These are phyloP conservation scores for Gallinago stenura DNA, from an alignment of 2,797 vertebrate species.

Conservation along the genomic window DNA sequence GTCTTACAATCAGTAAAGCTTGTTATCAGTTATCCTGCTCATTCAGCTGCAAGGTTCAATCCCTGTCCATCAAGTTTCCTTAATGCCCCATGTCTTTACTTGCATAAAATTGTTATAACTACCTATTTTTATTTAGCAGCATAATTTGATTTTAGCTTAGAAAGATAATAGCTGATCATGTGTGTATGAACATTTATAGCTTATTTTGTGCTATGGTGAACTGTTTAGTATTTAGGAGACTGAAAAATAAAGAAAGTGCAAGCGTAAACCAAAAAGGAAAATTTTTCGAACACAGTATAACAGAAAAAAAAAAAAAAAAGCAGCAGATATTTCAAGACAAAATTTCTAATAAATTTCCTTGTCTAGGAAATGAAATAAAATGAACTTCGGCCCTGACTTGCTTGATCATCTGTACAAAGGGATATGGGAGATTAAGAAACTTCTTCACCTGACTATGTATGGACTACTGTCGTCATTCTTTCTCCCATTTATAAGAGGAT, in stretches of 20 bases:
- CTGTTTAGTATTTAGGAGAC: background rate
- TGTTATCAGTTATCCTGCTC: conserved; percentile 67
- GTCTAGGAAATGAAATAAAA: background rate
- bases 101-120: background rate
- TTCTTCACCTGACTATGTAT: background rate
- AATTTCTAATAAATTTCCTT: background rate
- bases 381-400: background rate
- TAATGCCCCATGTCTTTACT: conserved; percentile 8
- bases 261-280: background rate
- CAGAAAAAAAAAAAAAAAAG: background rate
- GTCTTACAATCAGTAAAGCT: conserved; percentile 58
- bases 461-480: too few species aligned
- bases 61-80: conserved; percentile 35
- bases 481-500: background rate
- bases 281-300: background rate
- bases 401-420: background rate
- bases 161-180: background rate
- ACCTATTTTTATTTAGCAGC: conserved; percentile 42
- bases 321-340: background rate
- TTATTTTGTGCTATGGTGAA: background rate
- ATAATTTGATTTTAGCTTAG: conserved; percentile 20
- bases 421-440: background rate
- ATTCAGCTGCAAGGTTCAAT: conserved; percentile 58
- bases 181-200: background rate
- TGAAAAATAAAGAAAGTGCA: background rate